Evolutionary conservation across 1,140 invertebrate species (phyloP).

Genomic region (Asbolus verrucosus): DNA sequence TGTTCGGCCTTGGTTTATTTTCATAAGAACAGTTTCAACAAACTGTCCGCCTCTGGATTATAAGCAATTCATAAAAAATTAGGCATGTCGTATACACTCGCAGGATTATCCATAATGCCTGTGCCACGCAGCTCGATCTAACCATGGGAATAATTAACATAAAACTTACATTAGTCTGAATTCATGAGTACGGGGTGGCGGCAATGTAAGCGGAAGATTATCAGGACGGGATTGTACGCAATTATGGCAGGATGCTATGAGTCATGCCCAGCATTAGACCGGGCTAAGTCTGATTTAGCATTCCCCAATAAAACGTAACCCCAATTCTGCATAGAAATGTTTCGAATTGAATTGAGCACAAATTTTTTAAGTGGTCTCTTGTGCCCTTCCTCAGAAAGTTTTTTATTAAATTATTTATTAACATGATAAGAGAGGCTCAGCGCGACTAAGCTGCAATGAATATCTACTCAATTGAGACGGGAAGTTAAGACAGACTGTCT

Average conservation of each 20-base stretch:
- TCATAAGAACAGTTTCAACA: constrained; percentile 18
- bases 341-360: background rate
- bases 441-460: constrained; percentile 2
- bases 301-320: constrained; percentile 26
- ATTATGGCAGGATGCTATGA: constrained; percentile 51
- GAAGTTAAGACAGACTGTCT: constrained; percentile 1
- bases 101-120: constrained; percentile 49
- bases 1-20: constrained; percentile 27
- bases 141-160: constrained; percentile 52
- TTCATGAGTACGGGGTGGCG: constrained; percentile 39
- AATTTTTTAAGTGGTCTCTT: constrained; percentile 33
- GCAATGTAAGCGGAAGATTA: constrained; percentile 54
- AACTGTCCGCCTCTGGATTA: constrained; percentile 11
- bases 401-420: constrained; percentile 22
- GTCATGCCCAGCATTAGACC: constrained; percentile 41
- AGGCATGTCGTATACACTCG: constrained; percentile 43
- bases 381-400: constrained; percentile 12
- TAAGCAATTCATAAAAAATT: constrained; percentile 43
- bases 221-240: constrained; percentile 52
- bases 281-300: constrained; percentile 49
- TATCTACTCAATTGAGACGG: background rate
- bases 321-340: background rate
- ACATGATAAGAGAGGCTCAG: constrained; percentile 16
- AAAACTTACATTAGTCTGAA: constrained; percentile 56
- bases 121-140: constrained; percentile 37